Evolutionary conservation across 23 tunicate species (phyloP).

Genomic region (Trididemnum miniatum): DNA sequence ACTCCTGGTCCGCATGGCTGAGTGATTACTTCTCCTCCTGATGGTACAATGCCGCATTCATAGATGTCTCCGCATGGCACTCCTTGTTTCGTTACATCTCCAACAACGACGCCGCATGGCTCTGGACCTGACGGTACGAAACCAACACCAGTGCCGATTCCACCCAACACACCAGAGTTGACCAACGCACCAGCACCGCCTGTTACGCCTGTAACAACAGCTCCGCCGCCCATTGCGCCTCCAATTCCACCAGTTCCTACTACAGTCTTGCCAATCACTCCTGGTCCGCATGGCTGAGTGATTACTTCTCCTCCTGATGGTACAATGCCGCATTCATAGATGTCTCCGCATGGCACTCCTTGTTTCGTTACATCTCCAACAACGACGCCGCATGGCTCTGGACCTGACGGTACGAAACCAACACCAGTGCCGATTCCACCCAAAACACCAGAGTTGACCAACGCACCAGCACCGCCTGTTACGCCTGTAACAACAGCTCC

Average conservation of each 20-base stretch:
- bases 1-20: constrained; percentile 16
- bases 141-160: background rate
- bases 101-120: background rate
- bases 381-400: background rate
- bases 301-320: background rate
- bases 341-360: background rate
- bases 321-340: background rate
- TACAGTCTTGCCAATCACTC: background rate
- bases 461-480: constrained; percentile 4
- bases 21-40: background rate
- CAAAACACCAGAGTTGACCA: background rate
- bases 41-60: background rate
- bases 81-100: background rate
- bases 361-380: background rate
- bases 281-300: background rate
- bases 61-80: constrained; percentile 1
- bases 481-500: constrained; percentile 13
- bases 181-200: background rate
- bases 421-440: background rate
- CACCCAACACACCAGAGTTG: background rate
- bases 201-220: constrained; percentile 11
- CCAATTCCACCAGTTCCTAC: constrained; percentile 9
- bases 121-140: background rate
- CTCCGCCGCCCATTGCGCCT: background rate
- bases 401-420: background rate